Evolutionary conservation across 2,888 invertebrate species (phyloP), one percentile per base, ranked within the genome.

Genomic region (Enoplolaimus lenunculus): DNA sequence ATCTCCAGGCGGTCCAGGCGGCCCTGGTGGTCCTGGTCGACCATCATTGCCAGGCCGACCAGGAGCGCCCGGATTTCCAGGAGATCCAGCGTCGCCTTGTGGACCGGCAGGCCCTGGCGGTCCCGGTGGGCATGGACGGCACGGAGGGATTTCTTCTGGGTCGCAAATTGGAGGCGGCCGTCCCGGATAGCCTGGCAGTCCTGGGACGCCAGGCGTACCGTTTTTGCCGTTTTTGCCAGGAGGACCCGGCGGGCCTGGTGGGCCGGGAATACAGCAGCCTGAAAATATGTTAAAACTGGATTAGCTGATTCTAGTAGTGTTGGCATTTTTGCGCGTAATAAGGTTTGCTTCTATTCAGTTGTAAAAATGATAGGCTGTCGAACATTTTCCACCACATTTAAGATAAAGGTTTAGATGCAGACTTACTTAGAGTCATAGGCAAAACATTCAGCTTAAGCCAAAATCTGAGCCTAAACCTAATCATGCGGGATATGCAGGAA

Each of bases 221-320:
- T 60, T 60, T 59, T 64, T 45, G 26, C 71, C 71, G 1, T 57
- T 57, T 29, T 34, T 69, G 1, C 71, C 70, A 1, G 69, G 69
- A 2, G 64, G n/a, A 3, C 69, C 70, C 3, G 70, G 70, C 13
- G 68, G 73, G 3, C 75, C 74, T 31, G 75, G 68, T 73, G 75
- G 74, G 69, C 73, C 70, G 7, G 77, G 77, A 1, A 75, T 70
- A 45, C 70, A 64, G 60, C 71, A 71, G 34, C 57, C 62, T 69
- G 16, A 31, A 67, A 69, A 30, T 34, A 7, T 3, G 3, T 2
- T 59, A 2, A 28, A 3, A 13, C 26, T 13, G 26, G 7, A 29
- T 57, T 57, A 57, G n/a, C 16, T 16, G 16, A n/a, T 16, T 57
- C 16, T n/a, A 21, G 16, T 21, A 57, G 57, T 57, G 16, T 57